Conservation (phyloP, 2,113 vertebrate genomes). For the Tonatia bakeri region DNA sequence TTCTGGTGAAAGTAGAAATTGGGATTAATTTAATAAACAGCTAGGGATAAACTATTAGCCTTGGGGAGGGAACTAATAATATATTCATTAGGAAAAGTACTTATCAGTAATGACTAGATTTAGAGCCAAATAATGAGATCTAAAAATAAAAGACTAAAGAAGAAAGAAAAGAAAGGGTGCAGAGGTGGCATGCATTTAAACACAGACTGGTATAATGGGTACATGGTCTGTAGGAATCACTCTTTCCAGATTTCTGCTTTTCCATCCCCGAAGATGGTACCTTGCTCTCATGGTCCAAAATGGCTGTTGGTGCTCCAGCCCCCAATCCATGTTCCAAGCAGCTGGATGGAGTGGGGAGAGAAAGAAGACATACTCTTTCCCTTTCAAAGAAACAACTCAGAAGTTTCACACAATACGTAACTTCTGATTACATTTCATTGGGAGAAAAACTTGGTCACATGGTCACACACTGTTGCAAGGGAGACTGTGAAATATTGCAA, state of each 20-base stretch:
- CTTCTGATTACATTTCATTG: background rate
- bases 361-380: accelerated
- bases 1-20: background rate
- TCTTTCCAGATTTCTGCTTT: background rate
- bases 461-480: background rate
- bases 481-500: background rate
- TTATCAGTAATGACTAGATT: background rate
- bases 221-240: accelerated
- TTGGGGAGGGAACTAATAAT: background rate
- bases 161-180: background rate
- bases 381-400: background rate
- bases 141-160: background rate
- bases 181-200: too few relatives aligned
- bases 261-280: accelerated
- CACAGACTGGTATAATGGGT: accelerated
- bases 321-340: background rate
- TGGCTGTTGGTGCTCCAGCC: background rate
- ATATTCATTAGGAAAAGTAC: background rate
- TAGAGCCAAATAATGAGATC: background rate
- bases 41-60: background rate
- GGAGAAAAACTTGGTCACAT: background rate
- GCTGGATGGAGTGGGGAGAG: background rate
- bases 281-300: background rate
- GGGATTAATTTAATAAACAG: background rate
- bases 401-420: background rate